Percentiles rank a stretch among this genome's conserved stretches.
phyloP scores from a whole-genome alignment of 1,140 invertebrate species.

The Fopius arisanus region DNA sequence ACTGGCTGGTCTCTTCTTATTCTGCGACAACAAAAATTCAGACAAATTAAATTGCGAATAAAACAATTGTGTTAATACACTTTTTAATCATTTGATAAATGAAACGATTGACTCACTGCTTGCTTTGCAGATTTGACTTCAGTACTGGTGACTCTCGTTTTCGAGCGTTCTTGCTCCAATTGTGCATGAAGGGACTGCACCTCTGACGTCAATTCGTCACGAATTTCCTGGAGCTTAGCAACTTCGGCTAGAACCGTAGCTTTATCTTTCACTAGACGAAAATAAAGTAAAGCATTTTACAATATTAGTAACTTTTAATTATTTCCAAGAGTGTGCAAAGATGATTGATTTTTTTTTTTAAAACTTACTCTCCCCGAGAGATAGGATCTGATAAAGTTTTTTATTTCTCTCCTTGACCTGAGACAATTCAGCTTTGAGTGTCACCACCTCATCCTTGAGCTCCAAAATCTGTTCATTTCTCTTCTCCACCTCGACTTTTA shows the following conservation, averaged over 20 bases:
- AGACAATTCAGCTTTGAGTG: conserved; percentile 72
- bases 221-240: conserved; percentile 73
- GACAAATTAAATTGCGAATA: background rate
- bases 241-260: conserved; percentile 80
- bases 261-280: conserved; percentile 76
- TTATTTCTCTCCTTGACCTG: conserved; percentile 81
- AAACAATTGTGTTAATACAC: background rate
- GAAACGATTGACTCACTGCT: conserved; percentile 44
- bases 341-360: background rate
- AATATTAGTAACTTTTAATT: too few relatives aligned
- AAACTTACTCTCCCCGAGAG: conserved; percentile 80
- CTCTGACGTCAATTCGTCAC: conserved; percentile 78
- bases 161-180: conserved; percentile 82
- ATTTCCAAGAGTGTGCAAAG: background rate
- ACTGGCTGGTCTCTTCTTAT: conserved; percentile 54
- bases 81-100: background rate
- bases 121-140: conserved; percentile 67
- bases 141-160: conserved; percentile 68
- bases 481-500: conserved; percentile 72
- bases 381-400: conserved; percentile 78
- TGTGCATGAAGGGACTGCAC: conserved; percentile 73
- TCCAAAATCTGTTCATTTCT: conserved; percentile 72
- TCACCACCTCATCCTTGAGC: conserved; percentile 70
- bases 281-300: background rate
- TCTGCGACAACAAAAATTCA: conserved; percentile 46